Evolutionary conservation across 2,888 invertebrate genomes (phyloP).

Genomic region (Tortrix viridana): DNA sequence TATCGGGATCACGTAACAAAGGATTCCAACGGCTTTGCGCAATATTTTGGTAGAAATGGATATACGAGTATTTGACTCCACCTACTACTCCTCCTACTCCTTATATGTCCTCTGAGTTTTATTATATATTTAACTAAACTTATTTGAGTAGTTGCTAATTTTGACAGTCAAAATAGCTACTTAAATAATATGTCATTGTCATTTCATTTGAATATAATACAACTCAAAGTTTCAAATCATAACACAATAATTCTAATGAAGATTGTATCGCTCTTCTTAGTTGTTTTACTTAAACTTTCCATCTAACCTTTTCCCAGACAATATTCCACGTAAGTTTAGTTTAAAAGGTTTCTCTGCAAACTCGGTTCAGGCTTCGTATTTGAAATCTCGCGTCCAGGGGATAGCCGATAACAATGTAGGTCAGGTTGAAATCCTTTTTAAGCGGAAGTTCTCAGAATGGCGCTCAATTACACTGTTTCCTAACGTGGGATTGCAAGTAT

Average conservation of each 20-base stretch:
- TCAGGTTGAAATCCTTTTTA: slow-evolving; percentile 34
- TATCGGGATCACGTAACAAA: slow-evolving; percentile 39
- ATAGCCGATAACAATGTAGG: slow-evolving; percentile 36
- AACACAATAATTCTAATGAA: neutral
- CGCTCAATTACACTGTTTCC: slow-evolving; percentile 26
- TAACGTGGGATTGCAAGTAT: slow-evolving; percentile 2
- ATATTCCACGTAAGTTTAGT: slow-evolving; percentile 27
- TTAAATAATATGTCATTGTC: no score
- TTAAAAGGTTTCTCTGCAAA: slow-evolving; percentile 27
- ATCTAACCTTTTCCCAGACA: neutral
- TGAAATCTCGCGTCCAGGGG: slow-evolving; percentile 31
- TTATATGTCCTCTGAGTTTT: no score
- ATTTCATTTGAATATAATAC: neutral
- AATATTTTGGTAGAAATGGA: slow-evolving; percentile 29
- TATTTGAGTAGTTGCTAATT: no score
- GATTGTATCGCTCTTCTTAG: neutral
- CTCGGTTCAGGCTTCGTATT: slow-evolving; percentile 21
- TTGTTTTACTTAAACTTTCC: slow-evolving; percentile 1
- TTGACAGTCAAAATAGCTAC: no score
- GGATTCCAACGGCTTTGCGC: slow-evolving; percentile 35
- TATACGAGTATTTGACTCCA: slow-evolving; percentile 39
- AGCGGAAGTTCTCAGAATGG: slow-evolving; percentile 23
- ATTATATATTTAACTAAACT: no score
- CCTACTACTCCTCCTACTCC: no score
- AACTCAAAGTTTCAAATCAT: neutral